Evolutionary conservation across 2,888 invertebrate species (phyloP), one percentile per base, ranked within the genome.

Genomic region (Catocala nupta): DNA sequence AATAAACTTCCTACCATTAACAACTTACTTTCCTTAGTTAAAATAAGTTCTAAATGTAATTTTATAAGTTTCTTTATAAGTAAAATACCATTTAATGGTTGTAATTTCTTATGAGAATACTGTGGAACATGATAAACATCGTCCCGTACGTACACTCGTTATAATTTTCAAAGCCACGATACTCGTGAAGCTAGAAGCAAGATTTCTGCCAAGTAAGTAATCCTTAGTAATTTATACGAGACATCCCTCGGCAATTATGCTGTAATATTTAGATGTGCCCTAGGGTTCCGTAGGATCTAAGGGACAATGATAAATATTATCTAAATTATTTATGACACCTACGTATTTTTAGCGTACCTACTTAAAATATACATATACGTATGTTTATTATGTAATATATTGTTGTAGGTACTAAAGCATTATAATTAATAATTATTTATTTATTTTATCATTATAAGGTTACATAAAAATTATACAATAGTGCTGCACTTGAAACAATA

Each of bases 141-240:
- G 44, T 55, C 25, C 48, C 43, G 13, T 42, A 43, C 60, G 42
- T n/a, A 16, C 50, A 47, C 49, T 62, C 50, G 59, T 56, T 56
- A 67, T 69, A 63, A 64, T 63, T 57, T 62, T 57, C 61, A 58
- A 10, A 53, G 59, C 55, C 48, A 58, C 66, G 64, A 67, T 67
- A 72, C 64, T 70, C 58, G 54, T 65, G 53, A 58, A 59, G 59
- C 53, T 13, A 55, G 55, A 13, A 67, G 70, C 74, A 70, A 77
- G 71, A 74, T 77, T 75, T 73, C 71, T 75, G 75, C 70, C 67
- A 65, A 68, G 68, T 70, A 75, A 70, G 72, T 77, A 78, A 79
- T 80, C 63, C 70, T 60, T 42, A 51, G 73, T 79, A 79, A 80
- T 81, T 81, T 81, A 80, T 82, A 71, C 75, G 64, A 77, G 70